phyloP scores from a whole-genome alignment of 2,888 invertebrate species.

The Pollenia labialis region DNA sequence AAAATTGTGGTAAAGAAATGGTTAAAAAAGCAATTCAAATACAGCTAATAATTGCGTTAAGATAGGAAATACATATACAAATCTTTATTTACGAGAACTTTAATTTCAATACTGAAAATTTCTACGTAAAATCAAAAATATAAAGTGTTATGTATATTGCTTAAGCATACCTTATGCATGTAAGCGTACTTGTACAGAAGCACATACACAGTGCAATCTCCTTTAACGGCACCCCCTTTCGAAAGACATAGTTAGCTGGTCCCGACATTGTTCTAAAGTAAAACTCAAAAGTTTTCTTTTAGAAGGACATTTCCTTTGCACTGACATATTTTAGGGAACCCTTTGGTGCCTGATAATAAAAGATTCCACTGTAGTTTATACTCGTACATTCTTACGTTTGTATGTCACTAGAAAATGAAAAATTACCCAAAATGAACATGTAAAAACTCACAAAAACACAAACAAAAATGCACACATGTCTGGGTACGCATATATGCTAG shows the following conservation, averaged over 20 bases:
- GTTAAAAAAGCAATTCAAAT: too few species aligned
- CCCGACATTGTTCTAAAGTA: too few species aligned
- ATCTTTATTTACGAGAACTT: not conserved
- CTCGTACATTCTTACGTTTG: conserved; percentile 5
- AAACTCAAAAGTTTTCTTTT: too few species aligned
- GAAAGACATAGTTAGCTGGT: too few species aligned
- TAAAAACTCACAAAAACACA: conserved; percentile 50
- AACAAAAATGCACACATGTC: not conserved
- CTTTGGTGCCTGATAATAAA: too few species aligned
- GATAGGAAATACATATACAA: not conserved
- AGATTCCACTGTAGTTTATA: too few species aligned
- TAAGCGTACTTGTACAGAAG: conserved; percentile 15
- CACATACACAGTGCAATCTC: not conserved
- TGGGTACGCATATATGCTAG: not conserved
- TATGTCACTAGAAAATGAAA: conserved; percentile 75
- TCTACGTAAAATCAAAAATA: not conserved
- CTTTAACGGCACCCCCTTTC: too few species aligned
- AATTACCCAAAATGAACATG: conserved; percentile 74
- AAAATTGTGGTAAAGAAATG: not conserved
- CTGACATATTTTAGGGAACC: too few species aligned
- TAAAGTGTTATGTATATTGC: conserved; percentile 3
- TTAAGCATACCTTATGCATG: not conserved
- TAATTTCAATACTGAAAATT: too few species aligned
- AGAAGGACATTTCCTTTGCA: too few species aligned
- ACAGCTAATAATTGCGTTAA: too few species aligned